Evolutionary conservation across 2,888 invertebrate species (phyloP).

Genomic region (Melinaea menophilus): DNA sequence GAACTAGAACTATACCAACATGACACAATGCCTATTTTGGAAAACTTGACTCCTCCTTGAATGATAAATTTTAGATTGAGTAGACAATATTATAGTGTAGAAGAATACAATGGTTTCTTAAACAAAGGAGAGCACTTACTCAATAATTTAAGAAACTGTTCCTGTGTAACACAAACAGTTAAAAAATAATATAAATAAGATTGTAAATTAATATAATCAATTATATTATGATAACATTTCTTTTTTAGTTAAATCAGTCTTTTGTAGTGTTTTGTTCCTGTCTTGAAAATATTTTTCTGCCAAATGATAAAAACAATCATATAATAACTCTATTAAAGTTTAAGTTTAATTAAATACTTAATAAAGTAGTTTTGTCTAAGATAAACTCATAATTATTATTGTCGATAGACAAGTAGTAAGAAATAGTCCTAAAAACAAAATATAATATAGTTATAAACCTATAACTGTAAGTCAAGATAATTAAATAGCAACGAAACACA

Average conservation of each 20-base stretch:
- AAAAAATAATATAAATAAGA: too few relatives aligned
- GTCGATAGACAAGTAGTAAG: too few relatives aligned
- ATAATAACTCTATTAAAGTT: too few relatives aligned
- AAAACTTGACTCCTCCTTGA: conserved; percentile 21
- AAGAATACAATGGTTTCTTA: neutral
- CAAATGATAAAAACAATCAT: too few relatives aligned
- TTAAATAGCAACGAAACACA: conserved; percentile 53
- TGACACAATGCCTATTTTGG: conserved; percentile 28
- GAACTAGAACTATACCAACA: conserved; percentile 26
- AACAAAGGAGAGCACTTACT: too few relatives aligned
- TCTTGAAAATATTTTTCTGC: too few relatives aligned
- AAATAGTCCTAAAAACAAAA: conserved; percentile 12
- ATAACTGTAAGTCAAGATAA: conserved; percentile 45
- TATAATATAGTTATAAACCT: conserved; percentile 10
- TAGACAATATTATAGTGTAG: neutral
- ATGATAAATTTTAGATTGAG: neutral
- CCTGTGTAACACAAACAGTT: too few relatives aligned
- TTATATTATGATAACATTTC: too few relatives aligned
- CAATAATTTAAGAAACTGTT: too few relatives aligned
- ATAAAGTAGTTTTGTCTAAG: neutral
- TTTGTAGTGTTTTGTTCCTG: too few relatives aligned
- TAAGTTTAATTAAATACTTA: neutral
- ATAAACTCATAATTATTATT: neutral
- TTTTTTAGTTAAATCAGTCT: too few relatives aligned
- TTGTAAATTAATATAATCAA: too few relatives aligned